Conservation (phyloP, 1,140 invertebrate species). For the Agrilus planipennis region DNA sequence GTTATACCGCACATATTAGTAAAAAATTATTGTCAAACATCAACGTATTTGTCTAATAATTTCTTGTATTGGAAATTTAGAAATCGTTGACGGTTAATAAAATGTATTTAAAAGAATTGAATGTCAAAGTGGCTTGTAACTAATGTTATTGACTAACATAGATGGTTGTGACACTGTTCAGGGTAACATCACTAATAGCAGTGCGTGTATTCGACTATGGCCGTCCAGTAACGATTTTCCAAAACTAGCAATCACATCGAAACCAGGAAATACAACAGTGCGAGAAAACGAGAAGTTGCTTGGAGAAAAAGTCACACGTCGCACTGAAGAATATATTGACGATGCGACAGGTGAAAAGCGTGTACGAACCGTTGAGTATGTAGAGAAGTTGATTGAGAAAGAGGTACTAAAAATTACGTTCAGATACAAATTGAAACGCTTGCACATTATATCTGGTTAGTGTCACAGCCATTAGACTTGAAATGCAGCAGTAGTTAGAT, state of each 20-base stretch:
- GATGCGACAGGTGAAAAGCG: constrained; percentile 71
- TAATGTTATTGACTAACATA: constrained; percentile 8
- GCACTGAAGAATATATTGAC: constrained; percentile 79
- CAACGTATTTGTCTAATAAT: too few species aligned
- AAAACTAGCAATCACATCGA: constrained; percentile 70
- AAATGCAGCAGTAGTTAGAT: not conserved
- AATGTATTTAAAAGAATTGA: not conserved
- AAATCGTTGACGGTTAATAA: too few species aligned
- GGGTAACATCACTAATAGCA: constrained; percentile 18
- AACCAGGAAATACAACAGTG: constrained; percentile 65
- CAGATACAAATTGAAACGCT: constrained; percentile 12
- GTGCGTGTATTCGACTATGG: constrained; percentile 35
- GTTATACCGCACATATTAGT: too few species aligned
- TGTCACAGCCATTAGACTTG: constrained; percentile 1
- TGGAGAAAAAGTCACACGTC: constrained; percentile 73
- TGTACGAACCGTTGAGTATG: constrained; percentile 81
- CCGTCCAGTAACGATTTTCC: constrained; percentile 58
- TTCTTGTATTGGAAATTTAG: too few species aligned
- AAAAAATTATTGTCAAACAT: too few species aligned
- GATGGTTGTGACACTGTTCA: constrained; percentile 16
- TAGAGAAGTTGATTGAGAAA: constrained; percentile 89
- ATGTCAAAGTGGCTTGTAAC: constrained; percentile 8
- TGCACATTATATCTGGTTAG: constrained; percentile 13
- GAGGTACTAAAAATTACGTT: constrained; percentile 60
- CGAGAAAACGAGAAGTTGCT: constrained; percentile 80